Percentiles rank a stretch among this genome's conserved stretches.
Conservation (phyloP, 1,140 invertebrate genomes). For the Drosophila gunungcola region DNA sequence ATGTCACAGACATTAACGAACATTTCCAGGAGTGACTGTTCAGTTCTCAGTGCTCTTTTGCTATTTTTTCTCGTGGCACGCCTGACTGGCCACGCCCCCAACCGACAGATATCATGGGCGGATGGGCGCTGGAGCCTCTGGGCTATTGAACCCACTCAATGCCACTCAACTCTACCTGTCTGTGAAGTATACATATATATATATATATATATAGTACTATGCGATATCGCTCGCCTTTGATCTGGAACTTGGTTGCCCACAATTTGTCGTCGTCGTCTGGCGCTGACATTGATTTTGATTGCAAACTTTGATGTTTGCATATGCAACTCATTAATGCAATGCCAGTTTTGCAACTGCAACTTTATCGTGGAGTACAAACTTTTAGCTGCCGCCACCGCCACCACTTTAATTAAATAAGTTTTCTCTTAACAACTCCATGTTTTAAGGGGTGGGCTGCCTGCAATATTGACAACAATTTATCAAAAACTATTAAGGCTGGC, state of each 20-base stretch:
- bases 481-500: constrained; percentile 50
- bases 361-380: constrained; percentile 21
- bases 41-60: constrained; percentile 11
- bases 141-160: constrained; percentile 61
- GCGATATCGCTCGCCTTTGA: constrained; percentile 17
- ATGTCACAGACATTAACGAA: constrained; percentile 51
- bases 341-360: constrained; percentile 30
- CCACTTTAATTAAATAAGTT: constrained; percentile 81
- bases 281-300: constrained; percentile 70
- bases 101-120: constrained; percentile 9
- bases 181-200: not conserved
- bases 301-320: constrained; percentile 61
- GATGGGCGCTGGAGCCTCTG: constrained; percentile 1
- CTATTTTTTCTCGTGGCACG: constrained; percentile 44
- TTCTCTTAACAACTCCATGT: constrained; percentile 28
- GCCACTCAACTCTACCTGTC: constrained; percentile 27
- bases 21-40: constrained; percentile 35
- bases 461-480: constrained; percentile 59
- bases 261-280: constrained; percentile 43
- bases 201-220: not conserved
- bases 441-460: not conserved
- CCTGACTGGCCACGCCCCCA: constrained; percentile 52
- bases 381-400: constrained; percentile 24
- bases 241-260: constrained; percentile 17
- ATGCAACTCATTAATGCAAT: constrained; percentile 69